These are phyloP conservation scores for Gymnogyps californianus DNA, from an alignment of 2,113 vertebrate species.

Conservation along the genomic window DNA sequence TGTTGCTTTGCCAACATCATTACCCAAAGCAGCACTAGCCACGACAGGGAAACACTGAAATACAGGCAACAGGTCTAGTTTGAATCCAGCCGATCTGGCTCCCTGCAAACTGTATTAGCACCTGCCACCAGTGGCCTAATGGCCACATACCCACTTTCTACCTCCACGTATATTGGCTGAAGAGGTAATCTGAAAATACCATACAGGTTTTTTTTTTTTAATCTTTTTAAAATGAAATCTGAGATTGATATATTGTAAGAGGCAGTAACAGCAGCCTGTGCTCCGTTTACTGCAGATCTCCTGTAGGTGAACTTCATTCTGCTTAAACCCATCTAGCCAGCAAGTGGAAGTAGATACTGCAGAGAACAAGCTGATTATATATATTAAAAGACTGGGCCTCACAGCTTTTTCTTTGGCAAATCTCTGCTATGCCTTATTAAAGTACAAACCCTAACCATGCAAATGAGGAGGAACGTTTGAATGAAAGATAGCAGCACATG, in stretches of 20 bases:
- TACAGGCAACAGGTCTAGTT: not conserved
- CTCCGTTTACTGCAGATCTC: not conserved
- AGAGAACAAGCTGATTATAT: not conserved
- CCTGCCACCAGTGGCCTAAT: not conserved
- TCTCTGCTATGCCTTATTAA: not conserved
- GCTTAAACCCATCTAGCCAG: not conserved
- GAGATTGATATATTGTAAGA: not conserved
- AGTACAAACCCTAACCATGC: not conserved
- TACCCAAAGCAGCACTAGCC: not conserved
- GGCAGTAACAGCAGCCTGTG: not conserved
- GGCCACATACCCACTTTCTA: not conserved
- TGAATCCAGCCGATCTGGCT: not conserved
- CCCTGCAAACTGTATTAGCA: not conserved
- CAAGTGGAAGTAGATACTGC: not conserved
- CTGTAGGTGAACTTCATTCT: not conserved
- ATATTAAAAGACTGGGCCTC: not conserved
- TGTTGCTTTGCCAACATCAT: not conserved
- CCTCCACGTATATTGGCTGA: not conserved
- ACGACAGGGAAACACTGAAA: not conserved
- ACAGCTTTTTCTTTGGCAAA: not conserved
- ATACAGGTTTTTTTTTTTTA: too few relatives aligned
- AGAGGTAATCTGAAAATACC: not conserved
- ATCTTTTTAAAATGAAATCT: not conserved
- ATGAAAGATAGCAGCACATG: slow-evolving; percentile 57
- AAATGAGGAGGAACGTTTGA: not conserved